Evolutionary conservation across 2,113 vertebrate species (phyloP), one percentile per base, ranked within the genome.

Genomic region (Bothrops jararaca): DNA sequence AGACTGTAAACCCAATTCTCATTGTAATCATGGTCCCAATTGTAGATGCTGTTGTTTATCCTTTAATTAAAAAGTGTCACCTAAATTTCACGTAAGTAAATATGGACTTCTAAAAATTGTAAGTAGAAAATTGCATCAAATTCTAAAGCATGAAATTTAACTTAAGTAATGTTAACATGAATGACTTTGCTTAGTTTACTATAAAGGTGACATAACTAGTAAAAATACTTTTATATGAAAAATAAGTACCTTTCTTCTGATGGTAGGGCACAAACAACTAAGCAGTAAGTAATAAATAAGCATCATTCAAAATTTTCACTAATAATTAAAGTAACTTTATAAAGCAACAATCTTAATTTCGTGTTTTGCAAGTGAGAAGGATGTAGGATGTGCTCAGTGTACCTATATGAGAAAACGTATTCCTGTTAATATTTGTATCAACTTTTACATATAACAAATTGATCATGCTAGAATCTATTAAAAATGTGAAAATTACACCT

Each of bases 1-100:
- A 99, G 99, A 99, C 98, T 0, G 97, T 98, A 93, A 99, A 99
- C 45, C 98, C 99, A 42, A 98, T 99, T 95, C 96, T 99, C 94
- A 99, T 99, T 90, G 93, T 99, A 86, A 85, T 98, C 91, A 96
- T 99, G 98, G 98, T 99, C 69, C 99, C 99, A 13, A 29, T 99
- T 60, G 96, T 98, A 92, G 98, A 99, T 88, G 97, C 92, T 15
- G 0, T 98, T 20, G 0, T 99, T 57, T 99, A 99, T 92, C 99
- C 99, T 80, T 97, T 99, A 93, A 98, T 99, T 94, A 95, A 96
- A 89, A 99, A 99, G 96, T 99, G 99, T 95, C 98, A 98, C 42
- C 91, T 99, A 58, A 98, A 99, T 95, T 99, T 99, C 95, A 98
- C 98, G 99, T 99, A 97, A 98, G 99, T 98, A 54, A 20, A 48